Evolutionary conservation across 2,888 invertebrate genomes (phyloP).

Genomic region (Helicoverpa assulta): DNA sequence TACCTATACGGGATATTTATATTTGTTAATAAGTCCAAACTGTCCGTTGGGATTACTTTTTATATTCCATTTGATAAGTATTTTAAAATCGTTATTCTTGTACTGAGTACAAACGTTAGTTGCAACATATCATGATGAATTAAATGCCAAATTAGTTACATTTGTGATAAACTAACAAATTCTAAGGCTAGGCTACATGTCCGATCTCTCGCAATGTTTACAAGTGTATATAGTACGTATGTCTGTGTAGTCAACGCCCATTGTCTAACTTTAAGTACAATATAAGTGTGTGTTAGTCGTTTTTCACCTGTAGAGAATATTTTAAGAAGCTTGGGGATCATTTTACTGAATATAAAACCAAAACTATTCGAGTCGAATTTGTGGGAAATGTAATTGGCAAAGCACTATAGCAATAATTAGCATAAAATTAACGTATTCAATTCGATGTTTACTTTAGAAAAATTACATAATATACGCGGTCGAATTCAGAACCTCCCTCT

Average conservation of each 20-base stretch:
- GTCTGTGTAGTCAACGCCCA: conserved; percentile 46
- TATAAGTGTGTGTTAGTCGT: conserved; percentile 37
- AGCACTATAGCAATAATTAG: conserved; percentile 1
- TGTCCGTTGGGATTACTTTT: conserved; percentile 34
- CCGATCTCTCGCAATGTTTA: conserved; percentile 54
- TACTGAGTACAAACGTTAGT: conserved; percentile 40
- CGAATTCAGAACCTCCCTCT: too few relatives aligned
- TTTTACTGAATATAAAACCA: neutral
- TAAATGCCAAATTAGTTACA: conserved; percentile 59
- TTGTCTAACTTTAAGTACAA: conserved; percentile 51
- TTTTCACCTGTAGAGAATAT: conserved; percentile 12
- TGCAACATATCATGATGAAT: conserved; percentile 49
- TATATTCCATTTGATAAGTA: conserved; percentile 44
- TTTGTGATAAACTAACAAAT: conserved; percentile 49
- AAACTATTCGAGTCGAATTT: neutral
- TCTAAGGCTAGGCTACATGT: conserved; percentile 50
- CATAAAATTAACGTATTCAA: neutral
- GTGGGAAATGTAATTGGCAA: neutral
- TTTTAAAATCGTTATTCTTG: conserved; percentile 22
- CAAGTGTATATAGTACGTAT: conserved; percentile 42
- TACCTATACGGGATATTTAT: conserved; percentile 37
- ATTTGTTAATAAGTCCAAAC: conserved; percentile 32
- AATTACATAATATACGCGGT: neutral
- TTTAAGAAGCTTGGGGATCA: neutral
- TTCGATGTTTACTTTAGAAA: neutral